Evolutionary conservation across 2,797 vertebrate genomes (phyloP).

Genomic region (Pipistrellus kuhlii): DNA sequence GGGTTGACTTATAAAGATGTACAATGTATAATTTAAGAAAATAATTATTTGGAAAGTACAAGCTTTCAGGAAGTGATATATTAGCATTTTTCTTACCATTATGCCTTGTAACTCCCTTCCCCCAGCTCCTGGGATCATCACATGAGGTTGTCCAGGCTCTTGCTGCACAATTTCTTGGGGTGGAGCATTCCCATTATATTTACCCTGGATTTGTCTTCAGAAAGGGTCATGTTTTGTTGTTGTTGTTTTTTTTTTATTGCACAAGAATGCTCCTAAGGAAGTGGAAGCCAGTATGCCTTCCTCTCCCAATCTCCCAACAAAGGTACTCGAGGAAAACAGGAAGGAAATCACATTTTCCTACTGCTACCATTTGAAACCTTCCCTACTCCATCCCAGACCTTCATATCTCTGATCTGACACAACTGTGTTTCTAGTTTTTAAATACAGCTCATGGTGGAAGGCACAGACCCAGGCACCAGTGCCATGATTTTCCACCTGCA

Average conservation of each 20-base stretch:
- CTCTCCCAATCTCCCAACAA: neutral
- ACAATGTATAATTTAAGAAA: neutral
- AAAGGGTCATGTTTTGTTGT: neutral
- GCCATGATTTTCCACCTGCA: neutral
- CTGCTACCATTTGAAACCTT: neutral
- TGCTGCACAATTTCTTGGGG: neutral
- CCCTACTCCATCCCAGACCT: neutral
- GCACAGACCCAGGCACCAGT: neutral
- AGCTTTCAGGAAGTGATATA: neutral
- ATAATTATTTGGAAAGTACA: conserved; percentile 26
- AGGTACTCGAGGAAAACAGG: neutral
- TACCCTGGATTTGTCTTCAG: neutral
- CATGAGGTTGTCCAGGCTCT: neutral
- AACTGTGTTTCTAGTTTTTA: neutral
- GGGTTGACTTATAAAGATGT: neutral
- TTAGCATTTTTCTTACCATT: neutral
- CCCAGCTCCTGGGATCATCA: neutral
- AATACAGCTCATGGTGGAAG: neutral
- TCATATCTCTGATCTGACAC: neutral
- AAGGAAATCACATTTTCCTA: neutral
- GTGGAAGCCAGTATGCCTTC: neutral
- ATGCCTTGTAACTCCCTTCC: neutral
- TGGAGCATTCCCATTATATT: neutral
- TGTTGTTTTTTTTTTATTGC: neutral
- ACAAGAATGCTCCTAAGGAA: neutral